Evolutionary conservation across 2,888 invertebrate genomes (phyloP).

Genomic region (Cylindroiulus punctatus): DNA sequence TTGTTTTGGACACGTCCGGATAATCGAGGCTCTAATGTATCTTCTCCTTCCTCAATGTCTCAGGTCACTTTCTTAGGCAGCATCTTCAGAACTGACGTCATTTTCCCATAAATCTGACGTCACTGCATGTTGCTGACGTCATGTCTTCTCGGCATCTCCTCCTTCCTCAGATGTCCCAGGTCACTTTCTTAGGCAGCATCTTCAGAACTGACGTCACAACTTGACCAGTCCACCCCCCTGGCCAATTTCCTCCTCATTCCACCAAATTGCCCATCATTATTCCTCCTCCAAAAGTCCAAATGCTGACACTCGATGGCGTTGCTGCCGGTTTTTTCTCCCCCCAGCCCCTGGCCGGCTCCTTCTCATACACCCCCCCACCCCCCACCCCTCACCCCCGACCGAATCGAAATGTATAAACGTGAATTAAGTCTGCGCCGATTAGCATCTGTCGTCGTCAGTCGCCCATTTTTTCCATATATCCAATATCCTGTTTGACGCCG

Average conservation of each 20-base stretch:
- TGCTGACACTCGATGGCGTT: too few relatives aligned
- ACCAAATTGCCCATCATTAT: not conserved
- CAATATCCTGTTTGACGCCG: slow-evolving; percentile 48
- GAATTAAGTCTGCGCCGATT: slow-evolving; percentile 15
- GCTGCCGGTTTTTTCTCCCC: not conserved
- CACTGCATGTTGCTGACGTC: too few relatives aligned
- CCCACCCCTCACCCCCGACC: too few relatives aligned
- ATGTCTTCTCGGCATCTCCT: too few relatives aligned
- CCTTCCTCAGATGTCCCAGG: not conserved
- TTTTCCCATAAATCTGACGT: too few relatives aligned
- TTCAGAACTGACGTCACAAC: too few relatives aligned
- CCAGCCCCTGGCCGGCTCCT: not conserved
- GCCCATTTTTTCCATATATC: slow-evolving; percentile 47
- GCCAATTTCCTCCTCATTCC: not conserved
- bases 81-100: too few relatives aligned
- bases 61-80: too few relatives aligned
- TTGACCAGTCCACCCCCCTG: not conserved
- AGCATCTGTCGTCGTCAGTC: slow-evolving; percentile 5
- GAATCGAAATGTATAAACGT: not conserved
- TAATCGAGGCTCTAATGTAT: too few relatives aligned
- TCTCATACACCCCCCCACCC: not conserved
- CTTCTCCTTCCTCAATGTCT: too few relatives aligned
- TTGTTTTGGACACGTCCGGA: too few relatives aligned
- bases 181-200: too few relatives aligned
- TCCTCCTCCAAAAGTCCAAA: not conserved